Base-by-base conservation (phyloP, 2,113 vertebrate genomes). In the Eleginops maclovinus region DNA sequence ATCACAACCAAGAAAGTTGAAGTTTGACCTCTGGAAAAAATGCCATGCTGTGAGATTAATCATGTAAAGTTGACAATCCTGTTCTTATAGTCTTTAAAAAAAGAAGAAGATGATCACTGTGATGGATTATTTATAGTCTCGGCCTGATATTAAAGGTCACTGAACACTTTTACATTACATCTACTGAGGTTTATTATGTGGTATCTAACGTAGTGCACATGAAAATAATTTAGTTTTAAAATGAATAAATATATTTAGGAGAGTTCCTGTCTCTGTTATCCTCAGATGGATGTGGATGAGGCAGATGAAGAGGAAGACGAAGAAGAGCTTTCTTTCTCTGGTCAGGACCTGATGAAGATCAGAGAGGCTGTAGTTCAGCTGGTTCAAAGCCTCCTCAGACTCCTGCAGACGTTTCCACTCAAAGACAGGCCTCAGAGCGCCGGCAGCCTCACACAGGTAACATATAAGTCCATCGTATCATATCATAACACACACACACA, bases 341-440 rank as follows among this genome's bases (percentile, higher is more conserved):
- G 82, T 0, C 83, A 89, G 1, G 95, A 98, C 70, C 83, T 97
- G 73, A 81, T 93, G 77, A 94, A 92, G 75, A 79, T 99, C 62
- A 94, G 96, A 62, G 86, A 96, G 7, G 88, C 92, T 3, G 69
- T 96, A 15, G 94, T 96, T 67, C 70, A 94, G 0, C 90, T 99
- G 53, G 46, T 99, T 66, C 95, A 93, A 65, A 97, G 95, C 66
- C 91, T 98, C 40, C 91, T 99, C 22, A 93, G 92, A 4, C 94
- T 99, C 66, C 91, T 99, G 0, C 82, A 92, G 0, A 96, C 90
- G 12, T 96, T 98, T 76, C 91, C 96, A 0, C 93, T 99, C 0
- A 96, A 95, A 74, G 96, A 96, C 78, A 95, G 93, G 36, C 94
- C 94, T 3, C 94, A 97, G 3, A 96, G 91, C 56, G n/a, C 95